phyloP scores from a whole-genome alignment of 2,888 invertebrate genomes.

The Agrotis segetum region DNA sequence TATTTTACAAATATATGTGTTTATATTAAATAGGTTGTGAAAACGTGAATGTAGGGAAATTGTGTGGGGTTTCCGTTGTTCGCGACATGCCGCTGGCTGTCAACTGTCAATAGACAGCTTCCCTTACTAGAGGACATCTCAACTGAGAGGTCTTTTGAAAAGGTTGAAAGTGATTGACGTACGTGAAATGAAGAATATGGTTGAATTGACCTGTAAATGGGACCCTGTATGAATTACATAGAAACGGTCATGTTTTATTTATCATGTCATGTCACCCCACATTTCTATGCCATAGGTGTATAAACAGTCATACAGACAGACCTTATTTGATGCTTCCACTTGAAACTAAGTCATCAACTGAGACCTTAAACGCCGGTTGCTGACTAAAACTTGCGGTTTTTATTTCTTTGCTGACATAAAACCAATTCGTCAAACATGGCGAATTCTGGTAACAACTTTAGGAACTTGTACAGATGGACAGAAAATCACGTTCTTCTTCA shows the following conservation, averaged over 20 bases:
- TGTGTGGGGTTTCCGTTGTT: conserved; percentile 59
- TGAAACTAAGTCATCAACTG: neutral
- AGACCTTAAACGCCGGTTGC: neutral
- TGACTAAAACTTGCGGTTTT: neutral
- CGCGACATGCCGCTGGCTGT: conserved; percentile 50
- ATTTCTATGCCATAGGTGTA: conserved; percentile 6
- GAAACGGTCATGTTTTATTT: conserved; percentile 27
- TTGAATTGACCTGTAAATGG: conserved; percentile 32
- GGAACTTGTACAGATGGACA: neutral
- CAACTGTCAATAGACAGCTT: conserved; percentile 71
- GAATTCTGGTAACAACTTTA: conserved; percentile 1
- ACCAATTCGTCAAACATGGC: neutral
- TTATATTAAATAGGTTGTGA: conserved; percentile 55
- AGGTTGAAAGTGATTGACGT: conserved; percentile 64
- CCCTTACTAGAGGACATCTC: conserved; percentile 64
- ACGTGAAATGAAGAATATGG: conserved; percentile 55
- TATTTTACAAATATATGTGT: conserved; percentile 12
- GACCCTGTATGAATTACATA: conserved; percentile 9
- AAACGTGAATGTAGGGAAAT: conserved; percentile 66
- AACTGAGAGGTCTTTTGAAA: conserved; percentile 66
- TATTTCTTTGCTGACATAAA: neutral
- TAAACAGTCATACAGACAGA: neutral
- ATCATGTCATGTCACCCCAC: conserved; percentile 11
- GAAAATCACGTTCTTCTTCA: conserved; percentile 23
- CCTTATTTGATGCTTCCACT: neutral